These are phyloP conservation scores for Solea senegalensis DNA, from an alignment of 2,113 vertebrate genomes.

Conservation along the genomic window DNA sequence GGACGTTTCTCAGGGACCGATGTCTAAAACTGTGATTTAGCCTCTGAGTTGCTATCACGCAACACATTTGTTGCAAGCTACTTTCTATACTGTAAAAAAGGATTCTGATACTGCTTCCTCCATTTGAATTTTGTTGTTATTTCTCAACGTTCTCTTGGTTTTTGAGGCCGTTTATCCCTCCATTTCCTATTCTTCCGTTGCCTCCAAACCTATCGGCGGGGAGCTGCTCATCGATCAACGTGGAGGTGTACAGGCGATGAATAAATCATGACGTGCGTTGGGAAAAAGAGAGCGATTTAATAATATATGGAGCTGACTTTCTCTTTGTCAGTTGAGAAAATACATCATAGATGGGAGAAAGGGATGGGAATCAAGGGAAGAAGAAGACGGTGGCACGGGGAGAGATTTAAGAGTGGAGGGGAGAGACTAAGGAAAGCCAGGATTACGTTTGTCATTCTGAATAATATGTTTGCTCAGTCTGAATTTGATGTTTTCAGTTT, in stretches of 20 bases:
- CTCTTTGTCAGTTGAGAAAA: neutral
- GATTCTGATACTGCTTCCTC: too few relatives aligned
- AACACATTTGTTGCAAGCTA: neutral
- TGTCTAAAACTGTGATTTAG: neutral
- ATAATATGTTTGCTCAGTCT: too few relatives aligned
- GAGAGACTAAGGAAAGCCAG: neutral
- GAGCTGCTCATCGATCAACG: neutral
- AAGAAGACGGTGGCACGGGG: neutral
- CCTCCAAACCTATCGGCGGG: neutral
- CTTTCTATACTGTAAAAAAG: too few relatives aligned
- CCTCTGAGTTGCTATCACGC: neutral
- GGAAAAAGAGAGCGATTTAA: neutral
- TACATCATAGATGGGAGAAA: neutral
- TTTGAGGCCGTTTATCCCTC: neutral
- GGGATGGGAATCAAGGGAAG: neutral
- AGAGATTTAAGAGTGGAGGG: neutral
- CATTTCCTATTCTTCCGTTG: neutral
- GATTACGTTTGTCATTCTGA: too few relatives aligned
- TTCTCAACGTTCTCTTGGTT: neutral
- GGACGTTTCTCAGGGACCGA: neutral
- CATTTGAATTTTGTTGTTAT: neutral
- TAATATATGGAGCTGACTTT: neutral
- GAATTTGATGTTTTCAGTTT: too few relatives aligned
- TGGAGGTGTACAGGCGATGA: neutral
- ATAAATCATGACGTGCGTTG: slow-evolving; percentile 7